Base-by-base conservation (phyloP, 2,797 vertebrate genomes). In the Danio jaintianensis region DNA sequence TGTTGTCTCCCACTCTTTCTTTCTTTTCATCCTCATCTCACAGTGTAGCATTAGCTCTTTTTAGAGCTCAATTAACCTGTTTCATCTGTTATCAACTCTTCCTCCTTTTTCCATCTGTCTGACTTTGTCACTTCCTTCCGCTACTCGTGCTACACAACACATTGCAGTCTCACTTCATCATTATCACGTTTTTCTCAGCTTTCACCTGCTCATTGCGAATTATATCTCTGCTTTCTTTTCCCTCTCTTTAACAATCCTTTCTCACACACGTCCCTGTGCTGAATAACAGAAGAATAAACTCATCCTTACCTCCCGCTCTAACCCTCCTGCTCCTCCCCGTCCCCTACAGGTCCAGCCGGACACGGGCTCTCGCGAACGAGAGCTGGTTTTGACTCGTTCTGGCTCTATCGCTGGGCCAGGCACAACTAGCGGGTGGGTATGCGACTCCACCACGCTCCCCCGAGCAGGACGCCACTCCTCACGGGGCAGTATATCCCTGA, bases 381-480 rank as follows among this genome's bases (percentile, higher is more conserved):
- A 89, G 83, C 91, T 95, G 18, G 94, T 95, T 72, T 86, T 93
- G 90, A 95, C 94, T 18, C 92, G 91, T 36, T 93, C 93, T 0
- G 93, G 92, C 83, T 91, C 91, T 84, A 47, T 91, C 56, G 87
- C 91, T 6, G 91, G 92, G 61, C 88, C 87, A 29, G 88, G 87
- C 64, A 94, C 87, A 75, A 86, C 82, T 8, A 93, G 89, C 86
- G 85, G 89, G 77, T 94, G 96, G 89, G 88, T 93, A 83, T 95
- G 94, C 20, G 95, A 96, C 67, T 94, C 96, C 0, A 85, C 93
- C 5, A 94, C 93, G 0, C 89, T 96, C 59, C 95, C 95, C 68
- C 71, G 94, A 56, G 90, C 93, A 0, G 95, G 95, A 52, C 94
- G 95, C 52, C 93, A 94, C 80, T 90, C 93, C 1, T 95, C 95